Evolutionary conservation across 1,140 invertebrate species (phyloP).

Genomic region (Musca domestica): DNA sequence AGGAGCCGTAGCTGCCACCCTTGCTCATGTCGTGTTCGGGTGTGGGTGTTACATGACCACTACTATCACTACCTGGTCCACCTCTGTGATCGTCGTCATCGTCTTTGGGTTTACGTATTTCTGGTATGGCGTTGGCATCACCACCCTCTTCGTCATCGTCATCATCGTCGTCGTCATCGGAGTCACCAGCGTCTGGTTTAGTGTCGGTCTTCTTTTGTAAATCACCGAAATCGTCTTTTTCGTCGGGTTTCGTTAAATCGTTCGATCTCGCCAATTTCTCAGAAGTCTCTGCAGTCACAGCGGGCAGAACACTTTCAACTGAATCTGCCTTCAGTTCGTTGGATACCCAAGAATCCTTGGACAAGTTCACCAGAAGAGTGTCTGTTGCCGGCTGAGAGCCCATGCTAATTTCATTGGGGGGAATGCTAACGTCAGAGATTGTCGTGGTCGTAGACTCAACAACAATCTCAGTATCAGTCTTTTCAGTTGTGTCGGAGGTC

Average conservation of each 20-base stretch:
- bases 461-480: conserved; percentile 14
- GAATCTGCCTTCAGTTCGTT: not conserved
- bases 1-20: conserved; percentile 51
- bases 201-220: conserved; percentile 27
- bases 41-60: conserved; percentile 59
- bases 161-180: conserved; percentile 53
- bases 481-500: conserved; percentile 6
- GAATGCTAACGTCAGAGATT: not conserved
- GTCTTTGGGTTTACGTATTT: conserved; percentile 44
- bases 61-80: conserved; percentile 62
- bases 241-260: conserved; percentile 50
- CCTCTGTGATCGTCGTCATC: conserved; percentile 56
- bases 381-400: conserved; percentile 17
- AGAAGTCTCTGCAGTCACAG: conserved; percentile 31
- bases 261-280: conserved; percentile 40
- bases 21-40: conserved; percentile 50
- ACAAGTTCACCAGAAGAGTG: conserved; percentile 39
- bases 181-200: conserved; percentile 42
- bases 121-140: conserved; percentile 45
- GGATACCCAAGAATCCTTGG: conserved; percentile 38
- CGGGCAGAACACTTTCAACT: not conserved
- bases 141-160: conserved; percentile 50
- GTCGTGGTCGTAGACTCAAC: too few relatives aligned
- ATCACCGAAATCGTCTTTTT: not conserved
- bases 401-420: not conserved